Base-by-base conservation (phyloP, 1,140 invertebrate species). In the Sinella curviseta region DNA sequence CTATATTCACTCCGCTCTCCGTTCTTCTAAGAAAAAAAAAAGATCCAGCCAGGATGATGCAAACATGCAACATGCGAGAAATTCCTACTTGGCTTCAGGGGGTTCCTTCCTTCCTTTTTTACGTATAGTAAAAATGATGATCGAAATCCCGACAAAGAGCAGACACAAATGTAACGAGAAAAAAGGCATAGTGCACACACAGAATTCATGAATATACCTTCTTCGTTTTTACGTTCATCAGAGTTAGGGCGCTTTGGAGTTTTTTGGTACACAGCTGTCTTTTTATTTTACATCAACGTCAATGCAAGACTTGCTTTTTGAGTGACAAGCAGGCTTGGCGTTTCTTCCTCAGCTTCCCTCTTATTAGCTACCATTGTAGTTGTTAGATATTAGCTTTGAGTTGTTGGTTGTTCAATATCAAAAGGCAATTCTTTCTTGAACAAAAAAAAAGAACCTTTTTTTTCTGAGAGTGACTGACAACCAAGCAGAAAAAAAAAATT, bases 281-380 rank as follows among this genome's bases (percentile, higher is more conserved):
- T 31, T 24, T 70, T 70, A 33, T 33, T 70, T 65, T 65, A 65
- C 65, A 33, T 30, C 65, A 70, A 70, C 14, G 26, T 70, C 65
- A 33, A 70, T 33, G 31, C 28, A 31, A 70, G 28, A 70, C 26
- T 31, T 70, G 3, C 12, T 70, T 33, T 70, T 30, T 70, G 65
- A 70, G 65, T 70, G 65, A 70, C 65, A 70, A 33, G 65, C 65
- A 70, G 65, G 65, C 65, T 70, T 70, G 65, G 65, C 65, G 4
- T 70, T 30, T 33, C 8, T 70, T 33, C 31, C 2, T 70, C 4
- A 70, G 14, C 24, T 60, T 14, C n/a, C n/a, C n/a, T n/a, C n/a
- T n/a, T n/a, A n/a, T n/a, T n/a, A n/a, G n/a, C n/a, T n/a, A n/a
- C n/a, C n/a, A n/a, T n/a, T n/a, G n/a, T n/a, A n/a, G n/a, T n/a